phyloP scores from a whole-genome alignment of 2,797 vertebrate species.

The Tokudaia muenninki region DNA sequence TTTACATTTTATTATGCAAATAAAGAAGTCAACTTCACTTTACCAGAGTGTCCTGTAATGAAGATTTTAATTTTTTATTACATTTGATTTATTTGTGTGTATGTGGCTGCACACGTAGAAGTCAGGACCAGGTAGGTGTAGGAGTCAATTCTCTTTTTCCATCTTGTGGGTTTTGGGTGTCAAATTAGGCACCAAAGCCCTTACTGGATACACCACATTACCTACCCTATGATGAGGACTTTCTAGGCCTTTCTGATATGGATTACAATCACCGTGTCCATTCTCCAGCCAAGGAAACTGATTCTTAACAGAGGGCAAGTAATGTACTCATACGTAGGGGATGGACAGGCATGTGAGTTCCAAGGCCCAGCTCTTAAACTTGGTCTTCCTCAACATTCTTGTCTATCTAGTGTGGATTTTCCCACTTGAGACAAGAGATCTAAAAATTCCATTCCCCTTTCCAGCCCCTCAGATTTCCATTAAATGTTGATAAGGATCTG shows the following conservation, averaged over 20 bases:
- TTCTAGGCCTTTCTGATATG: neutral
- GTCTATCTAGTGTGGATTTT: neutral
- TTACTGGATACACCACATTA: neutral
- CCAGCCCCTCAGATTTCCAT: neutral
- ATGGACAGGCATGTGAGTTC: neutral
- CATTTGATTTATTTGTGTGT: neutral
- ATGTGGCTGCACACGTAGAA: neutral
- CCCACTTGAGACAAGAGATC: neutral
- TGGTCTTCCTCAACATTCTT: neutral
- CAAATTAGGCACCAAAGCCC: neutral
- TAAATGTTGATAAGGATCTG: neutral
- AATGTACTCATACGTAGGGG: rapidly evolving
- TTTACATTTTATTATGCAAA: neutral
- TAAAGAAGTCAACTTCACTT: rapidly evolving
- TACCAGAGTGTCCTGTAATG: rapidly evolving
- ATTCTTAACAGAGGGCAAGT: neutral
- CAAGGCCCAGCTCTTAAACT: too few species aligned
- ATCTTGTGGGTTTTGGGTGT: neutral
- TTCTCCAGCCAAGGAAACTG: neutral
- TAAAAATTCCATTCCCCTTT: neutral
- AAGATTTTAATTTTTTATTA: neutral
- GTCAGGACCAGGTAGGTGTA: neutral
- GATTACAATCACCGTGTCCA: neutral
- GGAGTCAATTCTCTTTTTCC: neutral
- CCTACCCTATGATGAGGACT: neutral